Evolutionary conservation across 2,888 invertebrate genomes (phyloP), one percentile per base, ranked within the genome.

Genomic region (Oligia strigilis): DNA sequence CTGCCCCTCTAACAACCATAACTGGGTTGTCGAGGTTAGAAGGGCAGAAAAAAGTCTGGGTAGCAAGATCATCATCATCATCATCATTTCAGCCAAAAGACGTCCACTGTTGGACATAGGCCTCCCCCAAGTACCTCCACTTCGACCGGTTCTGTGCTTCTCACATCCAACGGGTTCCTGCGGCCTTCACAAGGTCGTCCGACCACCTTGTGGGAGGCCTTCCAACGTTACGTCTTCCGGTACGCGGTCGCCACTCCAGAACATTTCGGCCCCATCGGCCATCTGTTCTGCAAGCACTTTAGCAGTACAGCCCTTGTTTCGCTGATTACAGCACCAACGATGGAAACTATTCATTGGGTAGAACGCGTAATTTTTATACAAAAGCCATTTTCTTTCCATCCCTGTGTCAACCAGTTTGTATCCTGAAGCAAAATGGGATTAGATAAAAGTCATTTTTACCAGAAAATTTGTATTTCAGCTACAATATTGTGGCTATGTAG

Each of bases 361-460:
- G 19, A 49, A 70, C 23, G 75, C 70, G 40, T 70, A 76, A n/a
- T 76, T 52, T 52, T 71, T 62, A 40, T 52, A 75, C 17, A 75
- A 69, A 52, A 75, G 36, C 36, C 62, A 72, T 46, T 66, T 58
- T 19, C 9, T 69, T 17, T 74, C 62, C 60, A 17, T 17, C 2
- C 49, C 69, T 1, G 43, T 64, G 43, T 62, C 19, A 14, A 55
- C 60, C 46, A 19, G 4, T 65, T 49, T 71, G n/a, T 65, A 71
- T n/a, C 17, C 55, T 76, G 36, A 14, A 76, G 43, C 6, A 52
- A 55, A 46, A n/a, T 13, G 0, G 9, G 14, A 2, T n/a, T 67
- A 9, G 0, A 4, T 67, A 19, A 36, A 11, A 0, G 17, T 29
- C 0, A 19, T 29, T 49, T 29, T 29, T 4, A 13, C 19, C 13